A percentile compares a stretch with the other conserved stretches of the same genome.
Evolutionary conservation across 2,113 vertebrate species (phyloP).

Genomic region (Felis catus): DNA sequence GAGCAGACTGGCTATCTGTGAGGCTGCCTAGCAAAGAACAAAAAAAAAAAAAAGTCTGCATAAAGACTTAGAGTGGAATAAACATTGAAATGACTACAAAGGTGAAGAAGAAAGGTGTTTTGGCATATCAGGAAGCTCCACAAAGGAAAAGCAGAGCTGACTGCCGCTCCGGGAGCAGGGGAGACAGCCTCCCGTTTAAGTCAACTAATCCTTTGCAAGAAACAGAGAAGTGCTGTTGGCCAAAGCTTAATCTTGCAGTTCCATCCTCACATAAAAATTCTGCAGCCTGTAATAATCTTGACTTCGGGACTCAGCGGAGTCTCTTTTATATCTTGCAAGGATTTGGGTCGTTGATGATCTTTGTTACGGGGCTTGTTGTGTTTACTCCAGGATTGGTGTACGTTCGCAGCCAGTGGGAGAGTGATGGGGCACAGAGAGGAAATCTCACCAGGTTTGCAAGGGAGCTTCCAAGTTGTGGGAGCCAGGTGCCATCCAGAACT

Average conservation of each 20-base stretch:
- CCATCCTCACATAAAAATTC: constrained; percentile 72
- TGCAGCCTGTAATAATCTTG: constrained; percentile 61
- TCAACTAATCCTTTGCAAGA: constrained; percentile 79
- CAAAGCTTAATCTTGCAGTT: constrained; percentile 79
- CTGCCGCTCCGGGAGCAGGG: constrained; percentile 55
- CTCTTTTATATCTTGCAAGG: not conserved
- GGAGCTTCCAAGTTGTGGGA: not conserved
- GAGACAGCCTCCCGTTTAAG: constrained; percentile 66
- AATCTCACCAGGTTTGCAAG: not conserved
- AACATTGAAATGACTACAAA: constrained; percentile 75
- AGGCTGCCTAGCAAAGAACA: constrained; percentile 49
- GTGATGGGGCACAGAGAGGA: not conserved
- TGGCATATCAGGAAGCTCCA: constrained; percentile 74
- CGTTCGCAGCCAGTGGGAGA: accelerated
- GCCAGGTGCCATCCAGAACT: not conserved
- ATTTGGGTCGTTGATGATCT: constrained; percentile 27
- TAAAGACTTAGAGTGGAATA: constrained; percentile 69
- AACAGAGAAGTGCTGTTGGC: constrained; percentile 74
- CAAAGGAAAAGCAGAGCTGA: constrained; percentile 76
- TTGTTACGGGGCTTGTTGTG: not conserved
- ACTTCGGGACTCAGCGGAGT: constrained; percentile 43
- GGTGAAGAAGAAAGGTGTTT: constrained; percentile 74
- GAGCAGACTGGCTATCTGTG: not conserved
- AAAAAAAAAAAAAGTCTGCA: not conserved
- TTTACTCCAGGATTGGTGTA: not conserved